These are phyloP conservation scores for Drosophila mimetica DNA, from an alignment of 2,888 invertebrate genomes.

Conservation along the genomic window DNA sequence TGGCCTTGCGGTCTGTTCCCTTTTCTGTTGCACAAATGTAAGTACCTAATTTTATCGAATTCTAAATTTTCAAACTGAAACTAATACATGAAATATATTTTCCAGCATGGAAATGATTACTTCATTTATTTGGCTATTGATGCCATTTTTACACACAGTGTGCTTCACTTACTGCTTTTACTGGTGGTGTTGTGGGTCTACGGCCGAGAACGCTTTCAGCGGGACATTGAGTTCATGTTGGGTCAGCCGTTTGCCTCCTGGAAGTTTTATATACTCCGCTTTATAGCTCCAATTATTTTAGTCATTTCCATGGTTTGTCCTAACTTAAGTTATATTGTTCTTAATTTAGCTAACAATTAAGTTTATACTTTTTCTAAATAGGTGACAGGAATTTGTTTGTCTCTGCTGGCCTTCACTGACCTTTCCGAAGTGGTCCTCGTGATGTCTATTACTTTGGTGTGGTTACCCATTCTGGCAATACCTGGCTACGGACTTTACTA, in stretches of 20 bases:
- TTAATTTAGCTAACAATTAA: background rate
- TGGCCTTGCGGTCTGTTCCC: slow-evolving; percentile 56
- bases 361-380: background rate
- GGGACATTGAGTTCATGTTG: too few relatives aligned
- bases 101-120: slow-evolving; percentile 66
- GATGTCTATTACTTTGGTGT: background rate
- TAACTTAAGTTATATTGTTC: background rate
- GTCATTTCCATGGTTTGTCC: slow-evolving; percentile 49
- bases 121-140: slow-evolving; percentile 59
- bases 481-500: background rate
- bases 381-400: background rate
- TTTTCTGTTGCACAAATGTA: slow-evolving; percentile 78
- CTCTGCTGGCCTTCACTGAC: background rate
- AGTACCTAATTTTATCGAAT: too few relatives aligned
- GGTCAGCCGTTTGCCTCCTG: slow-evolving; percentile 83
- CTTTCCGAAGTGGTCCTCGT: background rate
- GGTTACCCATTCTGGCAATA: background rate
- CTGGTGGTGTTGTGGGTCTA: slow-evolving; percentile 93
- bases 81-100: slow-evolving; percentile 39
- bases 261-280: slow-evolving; percentile 80
- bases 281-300: slow-evolving; percentile 76
- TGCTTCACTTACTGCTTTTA: slow-evolving; percentile 87
- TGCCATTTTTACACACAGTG: slow-evolving; percentile 64
- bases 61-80: too few relatives aligned
- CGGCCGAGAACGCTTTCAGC: slow-evolving; percentile 10